phyloP scores from a whole-genome alignment of 2,113 vertebrate genomes.

The Tinamus guttatus region DNA sequence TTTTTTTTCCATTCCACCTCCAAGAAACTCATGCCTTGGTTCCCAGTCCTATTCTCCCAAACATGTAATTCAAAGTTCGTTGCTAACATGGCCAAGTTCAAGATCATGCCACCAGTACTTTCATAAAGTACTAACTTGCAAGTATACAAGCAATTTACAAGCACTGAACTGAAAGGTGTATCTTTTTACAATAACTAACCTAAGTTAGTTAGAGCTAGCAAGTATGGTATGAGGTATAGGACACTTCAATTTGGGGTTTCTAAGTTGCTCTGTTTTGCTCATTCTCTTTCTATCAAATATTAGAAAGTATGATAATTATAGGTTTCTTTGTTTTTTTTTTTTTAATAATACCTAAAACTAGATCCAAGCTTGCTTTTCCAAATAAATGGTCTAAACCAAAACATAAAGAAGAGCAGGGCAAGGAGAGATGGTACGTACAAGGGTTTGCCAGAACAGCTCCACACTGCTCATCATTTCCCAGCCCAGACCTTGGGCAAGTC shows the following conservation, averaged over 20 bases:
- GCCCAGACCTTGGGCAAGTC: not conserved
- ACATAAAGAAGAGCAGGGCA: not conserved
- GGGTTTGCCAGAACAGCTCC: not conserved
- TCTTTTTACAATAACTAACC: not conserved
- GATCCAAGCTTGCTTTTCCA: not conserved
- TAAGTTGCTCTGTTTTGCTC: not conserved
- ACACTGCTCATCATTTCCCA: not conserved
- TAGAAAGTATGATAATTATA: not conserved
- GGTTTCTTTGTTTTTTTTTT: too few species aligned
- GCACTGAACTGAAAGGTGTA: not conserved
- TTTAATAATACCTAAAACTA: not conserved
- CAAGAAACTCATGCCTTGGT: not conserved
- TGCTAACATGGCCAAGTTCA: not conserved
- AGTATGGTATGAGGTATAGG: not conserved
- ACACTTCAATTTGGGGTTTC: not conserved
- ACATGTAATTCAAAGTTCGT: not conserved
- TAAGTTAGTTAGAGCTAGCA: not conserved
- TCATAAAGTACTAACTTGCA: not conserved
- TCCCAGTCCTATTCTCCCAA: not conserved
- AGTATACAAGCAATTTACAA: not conserved
- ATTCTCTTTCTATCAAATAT: not conserved
- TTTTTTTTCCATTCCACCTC: not conserved
- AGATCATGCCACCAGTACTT: not conserved
- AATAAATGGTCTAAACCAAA: not conserved
- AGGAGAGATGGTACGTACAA: not conserved